Evolutionary conservation across 2,797 vertebrate species (phyloP).

Genomic region (Syncerus caffer): DNA sequence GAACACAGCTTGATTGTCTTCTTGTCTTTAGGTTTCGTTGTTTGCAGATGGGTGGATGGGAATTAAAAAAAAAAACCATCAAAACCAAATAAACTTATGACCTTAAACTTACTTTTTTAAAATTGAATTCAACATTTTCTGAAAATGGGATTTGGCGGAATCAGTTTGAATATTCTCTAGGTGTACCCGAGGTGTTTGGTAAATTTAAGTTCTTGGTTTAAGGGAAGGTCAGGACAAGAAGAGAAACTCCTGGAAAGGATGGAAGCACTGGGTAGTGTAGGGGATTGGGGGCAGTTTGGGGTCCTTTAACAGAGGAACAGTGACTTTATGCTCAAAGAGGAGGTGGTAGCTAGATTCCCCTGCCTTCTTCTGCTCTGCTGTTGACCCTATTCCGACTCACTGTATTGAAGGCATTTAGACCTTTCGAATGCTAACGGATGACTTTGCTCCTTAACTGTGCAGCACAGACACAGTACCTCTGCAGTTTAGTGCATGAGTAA

Average conservation of each 20-base stretch:
- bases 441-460: background rate
- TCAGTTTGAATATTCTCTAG: background rate
- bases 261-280: background rate
- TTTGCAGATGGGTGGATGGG: background rate
- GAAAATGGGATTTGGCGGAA: background rate
- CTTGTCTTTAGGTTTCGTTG: background rate
- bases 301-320: background rate
- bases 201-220: background rate
- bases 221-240: background rate
- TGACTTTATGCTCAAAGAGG: background rate
- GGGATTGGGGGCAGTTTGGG: background rate
- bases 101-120: background rate
- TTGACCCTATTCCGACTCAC: background rate
- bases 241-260: background rate
- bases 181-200: background rate
- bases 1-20: background rate
- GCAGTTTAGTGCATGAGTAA: background rate
- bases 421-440: background rate
- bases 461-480: background rate
- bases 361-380: background rate
- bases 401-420: background rate
- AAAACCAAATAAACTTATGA: background rate
- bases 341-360: background rate
- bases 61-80: background rate
- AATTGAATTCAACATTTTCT: background rate